These are phyloP conservation scores for Tenualosa thibaudeaui DNA, from an alignment of 2,797 vertebrate genomes.

Conservation along the genomic window DNA sequence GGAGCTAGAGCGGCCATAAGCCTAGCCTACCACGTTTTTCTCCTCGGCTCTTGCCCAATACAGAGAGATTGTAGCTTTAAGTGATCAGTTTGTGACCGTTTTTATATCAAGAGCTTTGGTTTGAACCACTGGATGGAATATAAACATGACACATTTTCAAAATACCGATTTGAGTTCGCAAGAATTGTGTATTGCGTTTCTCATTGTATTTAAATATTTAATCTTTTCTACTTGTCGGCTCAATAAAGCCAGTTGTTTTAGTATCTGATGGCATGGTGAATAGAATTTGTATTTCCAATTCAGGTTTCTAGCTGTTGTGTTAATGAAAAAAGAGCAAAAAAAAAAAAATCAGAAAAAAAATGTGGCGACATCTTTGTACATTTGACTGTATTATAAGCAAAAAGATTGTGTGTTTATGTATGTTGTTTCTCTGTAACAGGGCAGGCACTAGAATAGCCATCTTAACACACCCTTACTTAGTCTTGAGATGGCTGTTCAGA, in stretches of 20 bases:
- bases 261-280: constrained; percentile 99
- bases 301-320: constrained; percentile 99
- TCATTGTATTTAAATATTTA: constrained; percentile 99
- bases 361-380: constrained; percentile 99
- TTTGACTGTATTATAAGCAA: constrained; percentile 99
- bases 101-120: constrained; percentile 85
- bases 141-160: constrained; percentile 75
- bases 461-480: constrained; percentile 82
- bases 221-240: constrained; percentile 99
- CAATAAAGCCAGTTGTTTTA: constrained; percentile 99
- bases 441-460: constrained; percentile 98
- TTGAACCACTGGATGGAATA: constrained; percentile 93
- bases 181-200: constrained; percentile 96
- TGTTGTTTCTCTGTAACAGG: constrained; percentile 92
- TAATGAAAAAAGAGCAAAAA: constrained; percentile 81
- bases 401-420: constrained; percentile 99
- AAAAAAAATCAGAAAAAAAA: constrained; percentile 74
- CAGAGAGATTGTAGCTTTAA: constrained; percentile 99
- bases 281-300: constrained; percentile 99
- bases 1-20: constrained; percentile 66
- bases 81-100: constrained; percentile 86
- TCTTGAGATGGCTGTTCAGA: constrained; percentile 90
- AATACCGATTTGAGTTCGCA: constrained; percentile 98
- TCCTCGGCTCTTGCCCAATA: constrained; percentile 75
- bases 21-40: constrained; percentile 64